phyloP scores from a whole-genome alignment of 1,140 invertebrate species.

The Sweltsa coloradensis region DNA sequence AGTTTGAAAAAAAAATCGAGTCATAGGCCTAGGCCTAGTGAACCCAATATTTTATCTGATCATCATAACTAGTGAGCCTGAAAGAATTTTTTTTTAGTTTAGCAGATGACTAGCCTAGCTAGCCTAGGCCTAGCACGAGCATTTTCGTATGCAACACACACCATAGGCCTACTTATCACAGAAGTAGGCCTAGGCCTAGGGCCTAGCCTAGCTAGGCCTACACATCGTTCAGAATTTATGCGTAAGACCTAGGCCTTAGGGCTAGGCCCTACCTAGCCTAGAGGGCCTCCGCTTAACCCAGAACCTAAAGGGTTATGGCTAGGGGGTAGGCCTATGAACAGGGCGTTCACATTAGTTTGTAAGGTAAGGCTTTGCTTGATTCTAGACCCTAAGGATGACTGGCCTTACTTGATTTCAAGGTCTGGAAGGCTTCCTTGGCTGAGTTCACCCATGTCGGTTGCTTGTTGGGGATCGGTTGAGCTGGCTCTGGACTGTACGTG shows the following conservation, averaged over 20 bases:
- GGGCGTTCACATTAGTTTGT: neutral
- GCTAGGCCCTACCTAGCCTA: neutral
- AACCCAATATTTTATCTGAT: no score
- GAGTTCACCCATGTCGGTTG: conserved; percentile 28
- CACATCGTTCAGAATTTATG: neutral
- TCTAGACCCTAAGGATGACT: neutral
- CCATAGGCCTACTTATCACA: no score
- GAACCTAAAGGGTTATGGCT: neutral
- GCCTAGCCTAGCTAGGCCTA: neutral
- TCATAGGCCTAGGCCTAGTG: no score
- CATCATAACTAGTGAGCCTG: no score
- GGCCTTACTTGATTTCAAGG: conserved; percentile 14
- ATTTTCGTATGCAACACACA: no score
- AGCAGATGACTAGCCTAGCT: no score
- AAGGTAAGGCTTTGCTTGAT: neutral
- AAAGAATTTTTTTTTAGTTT: no score
- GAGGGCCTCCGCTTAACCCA: no score
- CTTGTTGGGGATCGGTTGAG: conserved; percentile 19
- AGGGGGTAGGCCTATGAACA: neutral
- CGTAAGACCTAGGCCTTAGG: neutral
- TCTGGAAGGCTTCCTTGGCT: conserved; percentile 30
- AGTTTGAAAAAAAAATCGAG: no score
- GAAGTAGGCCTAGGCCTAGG: no score
- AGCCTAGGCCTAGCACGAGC: no score
- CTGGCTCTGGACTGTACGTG: conserved; percentile 9